Percentiles rank a stretch among this genome's conserved stretches.
These are phyloP conservation scores for Molorchus minor DNA, from an alignment of 2,888 invertebrate species.

Conservation along the genomic window DNA sequence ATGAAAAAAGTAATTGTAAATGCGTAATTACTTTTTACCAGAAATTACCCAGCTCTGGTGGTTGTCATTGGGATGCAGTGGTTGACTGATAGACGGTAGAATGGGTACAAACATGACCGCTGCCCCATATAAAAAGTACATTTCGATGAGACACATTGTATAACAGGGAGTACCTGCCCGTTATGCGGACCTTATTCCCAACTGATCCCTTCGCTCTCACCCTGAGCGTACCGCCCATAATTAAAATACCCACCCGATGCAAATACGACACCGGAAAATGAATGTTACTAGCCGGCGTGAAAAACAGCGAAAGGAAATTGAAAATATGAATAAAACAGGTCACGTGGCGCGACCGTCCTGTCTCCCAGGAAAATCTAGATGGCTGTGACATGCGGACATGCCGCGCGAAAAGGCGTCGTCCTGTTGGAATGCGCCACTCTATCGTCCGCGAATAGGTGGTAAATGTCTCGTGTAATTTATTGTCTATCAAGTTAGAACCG, in stretches of 20 bases:
- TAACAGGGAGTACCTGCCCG: no score
- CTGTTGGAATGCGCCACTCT: background rate
- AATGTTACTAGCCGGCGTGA: conserved; percentile 42
- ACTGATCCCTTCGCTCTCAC: no score
- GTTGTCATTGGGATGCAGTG: no score
- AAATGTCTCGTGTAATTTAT: conserved; percentile 1
- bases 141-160: no score
- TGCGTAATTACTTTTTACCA: no score
- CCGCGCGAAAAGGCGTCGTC: background rate
- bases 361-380: conserved; percentile 30
- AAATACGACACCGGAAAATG: conserved; percentile 8
- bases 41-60: no score
- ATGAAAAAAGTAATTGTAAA: no score
- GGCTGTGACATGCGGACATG: conserved; percentile 34
- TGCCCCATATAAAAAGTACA: no score
- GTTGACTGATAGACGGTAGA: no score
- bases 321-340: conserved; percentile 49
- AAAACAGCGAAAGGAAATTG: conserved; percentile 46
- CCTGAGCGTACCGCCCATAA: no score
- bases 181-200: no score
- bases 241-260: conserved; percentile 2
- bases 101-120: no score
- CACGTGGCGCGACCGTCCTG: conserved; percentile 39
- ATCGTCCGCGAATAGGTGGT: background rate
- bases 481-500: background rate